Percentiles rank a stretch among this genome's conserved stretches.
These are phyloP conservation scores for Apogon talboti DNA, from an alignment of 2,797 vertebrate genomes.

Conservation along the genomic window DNA sequence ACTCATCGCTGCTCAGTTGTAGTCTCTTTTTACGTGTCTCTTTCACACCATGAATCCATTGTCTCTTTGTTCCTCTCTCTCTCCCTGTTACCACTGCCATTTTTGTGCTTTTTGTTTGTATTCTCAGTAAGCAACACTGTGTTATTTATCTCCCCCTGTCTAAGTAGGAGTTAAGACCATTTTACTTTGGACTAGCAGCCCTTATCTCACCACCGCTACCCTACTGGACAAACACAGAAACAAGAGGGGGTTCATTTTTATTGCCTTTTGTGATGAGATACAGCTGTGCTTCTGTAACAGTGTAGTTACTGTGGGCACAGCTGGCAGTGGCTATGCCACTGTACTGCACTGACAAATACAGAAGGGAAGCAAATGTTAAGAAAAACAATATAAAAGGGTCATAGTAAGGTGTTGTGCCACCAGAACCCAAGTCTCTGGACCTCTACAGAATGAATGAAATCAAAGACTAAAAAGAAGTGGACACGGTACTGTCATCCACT, in stretches of 20 bases:
- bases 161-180: constrained; percentile 23
- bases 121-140: neutral
- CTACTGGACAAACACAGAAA: neutral
- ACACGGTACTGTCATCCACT: no score
- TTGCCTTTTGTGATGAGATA: constrained; percentile 53
- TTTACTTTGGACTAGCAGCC: constrained; percentile 16
- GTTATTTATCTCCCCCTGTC: constrained; percentile 13
- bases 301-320: constrained; percentile 49
- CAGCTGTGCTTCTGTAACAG: constrained; percentile 60
- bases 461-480: neutral
- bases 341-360: constrained; percentile 23
- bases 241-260: constrained; percentile 27
- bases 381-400: neutral
- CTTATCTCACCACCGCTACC: constrained; percentile 17
- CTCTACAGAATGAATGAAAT: no score
- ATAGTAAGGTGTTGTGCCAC: no score
- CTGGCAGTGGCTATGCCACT: constrained; percentile 23
- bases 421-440: no score
- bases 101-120: constrained; percentile 10
- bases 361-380: constrained; percentile 13
- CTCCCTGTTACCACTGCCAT: neutral
- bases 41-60: neutral
- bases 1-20: neutral
- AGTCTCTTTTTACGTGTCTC: neutral
- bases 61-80: neutral